Evolutionary conservation across 2,888 invertebrate species (phyloP), one percentile per base, ranked within the genome.

Genomic region (Ceratothoa steindachneri): DNA sequence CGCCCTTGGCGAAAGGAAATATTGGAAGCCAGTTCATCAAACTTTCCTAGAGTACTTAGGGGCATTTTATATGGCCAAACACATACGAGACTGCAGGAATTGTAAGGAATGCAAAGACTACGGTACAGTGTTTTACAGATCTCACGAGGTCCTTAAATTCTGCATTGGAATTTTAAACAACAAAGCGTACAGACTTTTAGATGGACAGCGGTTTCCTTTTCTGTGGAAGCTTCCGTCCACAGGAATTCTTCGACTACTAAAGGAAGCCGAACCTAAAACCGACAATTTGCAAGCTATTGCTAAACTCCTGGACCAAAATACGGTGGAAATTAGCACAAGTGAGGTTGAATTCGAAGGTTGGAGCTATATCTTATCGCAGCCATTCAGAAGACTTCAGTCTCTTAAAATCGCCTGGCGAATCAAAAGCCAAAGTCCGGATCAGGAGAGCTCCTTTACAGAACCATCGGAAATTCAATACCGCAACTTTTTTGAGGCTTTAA

Each of bases 361-460:
- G 78, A 73, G 73, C 4, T 69, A 41, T n/a, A 71, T 79, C 2
- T 30, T 79, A 9, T 70, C 71, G 24, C 75, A 76, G 29, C 69
- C 73, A 1, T 73, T 78, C 60, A 69, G 41, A 28, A 52, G 31
- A 29, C 69, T 78, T 22, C 68, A 69, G 9, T 65, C 75, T 5
- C 55, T 79, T 24, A 73, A 75, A 52, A 72, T 79, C 30, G 76
- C 73, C 9, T 75, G 73, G 73, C 53, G 75, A n/a, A 79, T 79
- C 5, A 79, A 79, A 69, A 79, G 78, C 66, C 73, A 53, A 31
- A 75, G 76, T 22, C 78, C 78, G 4, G 78, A 79, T 65, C 78
- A 79, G 28, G 78, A 79, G 55, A 79, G 78, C 53, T 76, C 78
- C 12, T 79, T 79, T 41, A 66, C 66, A n/a, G 78, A 79, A 53